Conservation (phyloP, 2,888 invertebrate genomes). For the Hypolimnas misippus region DNA sequence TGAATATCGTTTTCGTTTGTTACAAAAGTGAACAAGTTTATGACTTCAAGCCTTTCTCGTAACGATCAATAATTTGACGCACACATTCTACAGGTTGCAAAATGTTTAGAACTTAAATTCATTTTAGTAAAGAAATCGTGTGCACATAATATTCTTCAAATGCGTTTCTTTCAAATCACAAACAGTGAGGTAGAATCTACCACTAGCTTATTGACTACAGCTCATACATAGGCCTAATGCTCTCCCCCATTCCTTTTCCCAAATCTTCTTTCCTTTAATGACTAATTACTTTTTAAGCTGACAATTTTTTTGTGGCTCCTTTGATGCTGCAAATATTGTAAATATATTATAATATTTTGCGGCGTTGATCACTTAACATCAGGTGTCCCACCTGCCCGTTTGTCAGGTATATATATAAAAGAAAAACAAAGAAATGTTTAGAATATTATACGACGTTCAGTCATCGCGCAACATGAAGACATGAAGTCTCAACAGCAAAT, state of each 20-base stretch:
- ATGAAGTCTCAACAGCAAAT: neutral
- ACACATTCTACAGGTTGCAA: constrained; percentile 41
- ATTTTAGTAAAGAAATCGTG: neutral
- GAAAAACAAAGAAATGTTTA: neutral
- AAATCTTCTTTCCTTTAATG: too few species aligned
- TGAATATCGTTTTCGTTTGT: constrained; percentile 24
- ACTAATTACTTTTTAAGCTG: too few species aligned
- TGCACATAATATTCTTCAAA: neutral
- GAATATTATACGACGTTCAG: neutral
- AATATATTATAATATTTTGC: too few species aligned
- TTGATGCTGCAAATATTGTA: too few species aligned
- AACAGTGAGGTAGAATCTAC: too few species aligned
- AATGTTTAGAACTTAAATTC: constrained; percentile 15
- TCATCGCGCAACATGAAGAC: neutral
- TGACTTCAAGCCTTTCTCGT: constrained; percentile 26
- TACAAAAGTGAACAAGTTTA: constrained; percentile 29
- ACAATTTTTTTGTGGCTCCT: too few species aligned
- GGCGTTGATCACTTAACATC: too few species aligned
- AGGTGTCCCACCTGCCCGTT: too few species aligned
- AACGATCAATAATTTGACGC: constrained; percentile 44
- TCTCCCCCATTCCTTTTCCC: too few species aligned
- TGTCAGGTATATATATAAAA: neutral
- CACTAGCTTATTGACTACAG: too few species aligned
- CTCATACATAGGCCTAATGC: neutral
- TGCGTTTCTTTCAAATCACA: neutral